Evolutionary conservation across 2,113 vertebrate genomes (phyloP), one percentile per base, ranked within the genome.

Genomic region (Rhinichthys klamathensis): DNA sequence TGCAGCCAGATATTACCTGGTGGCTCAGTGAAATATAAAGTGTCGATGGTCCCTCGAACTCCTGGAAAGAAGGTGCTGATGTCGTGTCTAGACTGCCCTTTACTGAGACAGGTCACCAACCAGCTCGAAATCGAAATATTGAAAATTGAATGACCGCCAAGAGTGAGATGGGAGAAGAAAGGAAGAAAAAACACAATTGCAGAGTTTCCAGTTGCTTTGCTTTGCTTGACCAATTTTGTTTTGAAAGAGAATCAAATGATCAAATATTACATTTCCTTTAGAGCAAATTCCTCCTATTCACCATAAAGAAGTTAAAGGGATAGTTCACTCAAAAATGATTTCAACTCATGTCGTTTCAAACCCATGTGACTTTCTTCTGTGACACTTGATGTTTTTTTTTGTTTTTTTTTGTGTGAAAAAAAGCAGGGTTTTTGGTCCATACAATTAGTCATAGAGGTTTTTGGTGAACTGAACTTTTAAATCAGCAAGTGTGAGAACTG

Each of bases 51-150:
- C n/a, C 96, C 96, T 21, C 90, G 65, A 63, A 74, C 82, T 13
- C 11, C 86, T 0, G 97, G 96, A 0, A 56, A 2, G 0, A 91
- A 93, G 13, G 94, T 90, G 83, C 44, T 98, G 89, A 92, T 96
- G 23, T 96, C 95, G 56, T 92, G 95, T 76, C 72, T 98, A 90
- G 94, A 92, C 88, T 93, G 92, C 49, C 23, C 12, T 2, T 63
- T 61, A 46, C 38, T 96, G 60, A 74, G 5, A 70, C 91, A 90
- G 88, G 97, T 94, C 92, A 95, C 80, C 95, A 95, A 3, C 93
- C 6, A 83, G 27, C 3, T 82, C 61, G 82, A 82, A 8, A 12
- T 87, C 8, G 2, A 60, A 13, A 41, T 89, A 79, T 8, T 72
- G 21, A 1, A 46, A 49, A 6, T 0, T 2, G 11, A 56, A 8